These are phyloP conservation scores for Tubiluchus corallicola DNA, from an alignment of 2,888 invertebrate genomes.

Conservation along the genomic window DNA sequence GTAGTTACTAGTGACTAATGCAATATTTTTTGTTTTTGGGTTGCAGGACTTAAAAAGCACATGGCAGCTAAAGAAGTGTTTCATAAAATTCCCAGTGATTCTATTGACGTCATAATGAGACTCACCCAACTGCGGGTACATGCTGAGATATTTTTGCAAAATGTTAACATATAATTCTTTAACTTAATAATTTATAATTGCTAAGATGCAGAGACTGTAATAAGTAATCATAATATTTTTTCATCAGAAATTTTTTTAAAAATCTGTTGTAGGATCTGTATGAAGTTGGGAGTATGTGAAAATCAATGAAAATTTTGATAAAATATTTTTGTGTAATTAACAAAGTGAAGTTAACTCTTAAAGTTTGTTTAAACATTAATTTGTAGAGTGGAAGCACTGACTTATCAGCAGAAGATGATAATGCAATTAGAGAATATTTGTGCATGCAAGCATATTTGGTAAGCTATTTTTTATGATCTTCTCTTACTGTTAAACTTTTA, in stretches of 20 bases:
- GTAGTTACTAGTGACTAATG: background rate
- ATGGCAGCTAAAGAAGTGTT: conserved; percentile 61
- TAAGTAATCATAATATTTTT: no score
- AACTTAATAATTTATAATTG: conserved; percentile 2
- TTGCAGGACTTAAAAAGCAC: conserved; percentile 47
- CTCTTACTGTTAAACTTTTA: no score
- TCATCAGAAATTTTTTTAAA: conserved; percentile 6
- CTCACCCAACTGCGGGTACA: conserved; percentile 27
- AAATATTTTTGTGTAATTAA: no score
- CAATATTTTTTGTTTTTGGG: no score
- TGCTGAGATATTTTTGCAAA: conserved; percentile 5
- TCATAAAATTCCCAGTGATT: conserved; percentile 46
- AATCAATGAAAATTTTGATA: no score
- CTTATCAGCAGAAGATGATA: conserved; percentile 34
- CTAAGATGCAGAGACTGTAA: no score
- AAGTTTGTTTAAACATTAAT: no score
- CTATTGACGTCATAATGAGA: conserved; percentile 38
- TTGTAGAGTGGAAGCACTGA: conserved; percentile 30
- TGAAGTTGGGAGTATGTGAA: no score
- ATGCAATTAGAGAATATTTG: conserved; percentile 55
- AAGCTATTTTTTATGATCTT: no score
- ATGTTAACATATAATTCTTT: background rate
- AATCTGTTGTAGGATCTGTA: no score
- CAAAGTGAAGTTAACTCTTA: no score
- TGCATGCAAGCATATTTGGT: conserved; percentile 66